phyloP scores from a whole-genome alignment of 1,140 invertebrate genomes.

The Leptopilina boulardi region DNA sequence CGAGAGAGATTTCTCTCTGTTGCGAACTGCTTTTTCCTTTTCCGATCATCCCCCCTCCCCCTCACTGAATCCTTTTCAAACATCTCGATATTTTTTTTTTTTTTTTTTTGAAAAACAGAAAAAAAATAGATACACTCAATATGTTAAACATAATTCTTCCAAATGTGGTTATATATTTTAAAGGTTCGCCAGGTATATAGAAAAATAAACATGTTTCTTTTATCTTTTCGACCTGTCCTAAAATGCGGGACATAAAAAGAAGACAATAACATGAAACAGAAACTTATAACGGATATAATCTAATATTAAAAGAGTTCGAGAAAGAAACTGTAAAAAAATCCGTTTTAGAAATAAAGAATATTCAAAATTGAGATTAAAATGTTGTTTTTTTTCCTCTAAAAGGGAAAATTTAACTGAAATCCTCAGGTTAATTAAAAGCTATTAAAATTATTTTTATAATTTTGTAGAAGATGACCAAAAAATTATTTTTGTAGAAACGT shows the following conservation, averaged over 20 bases:
- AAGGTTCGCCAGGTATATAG: conserved; percentile 1
- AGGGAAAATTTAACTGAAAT: too few species aligned
- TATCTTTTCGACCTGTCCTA: neutral
- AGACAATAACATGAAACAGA: neutral
- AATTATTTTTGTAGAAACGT: neutral
- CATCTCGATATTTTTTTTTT: too few species aligned
- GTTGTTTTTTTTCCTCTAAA: too few species aligned
- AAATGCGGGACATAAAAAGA: conserved; percentile 4
- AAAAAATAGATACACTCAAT: too few species aligned
- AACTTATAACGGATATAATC: conserved; percentile 9
- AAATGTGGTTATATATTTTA: neutral
- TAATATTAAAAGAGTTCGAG: neutral
- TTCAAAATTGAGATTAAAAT: too few species aligned
- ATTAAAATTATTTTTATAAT: too few species aligned
- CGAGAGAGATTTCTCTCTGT: conserved; percentile 60
- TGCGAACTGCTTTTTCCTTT: conserved; percentile 52
- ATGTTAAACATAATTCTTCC: conserved; percentile 2
- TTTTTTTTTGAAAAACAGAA: neutral
- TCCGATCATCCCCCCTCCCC: conserved; percentile 38
- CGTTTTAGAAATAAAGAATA: neutral
- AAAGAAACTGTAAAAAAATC: neutral
- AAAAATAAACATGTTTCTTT: neutral
- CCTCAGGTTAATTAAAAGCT: too few species aligned
- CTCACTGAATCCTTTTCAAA: neutral
- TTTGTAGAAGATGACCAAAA: too few species aligned